Percentiles rank a stretch among this genome's conserved stretches.
phyloP scores from a whole-genome alignment of 2,113 vertebrate species.

The Etheostoma spectabile region DNA sequence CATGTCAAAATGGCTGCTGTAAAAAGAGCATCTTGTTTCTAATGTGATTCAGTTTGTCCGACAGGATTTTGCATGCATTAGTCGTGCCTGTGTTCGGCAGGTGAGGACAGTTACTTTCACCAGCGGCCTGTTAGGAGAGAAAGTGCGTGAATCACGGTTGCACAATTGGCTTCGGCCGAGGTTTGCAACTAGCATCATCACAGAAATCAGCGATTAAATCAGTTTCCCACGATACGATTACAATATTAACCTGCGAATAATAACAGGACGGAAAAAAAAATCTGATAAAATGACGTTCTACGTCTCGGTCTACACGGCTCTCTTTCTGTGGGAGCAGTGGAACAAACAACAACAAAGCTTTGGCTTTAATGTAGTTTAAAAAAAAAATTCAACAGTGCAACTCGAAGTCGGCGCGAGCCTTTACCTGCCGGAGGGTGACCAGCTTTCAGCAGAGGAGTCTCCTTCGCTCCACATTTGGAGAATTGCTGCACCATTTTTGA shows the following conservation, averaged over 20 bases:
- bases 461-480: constrained; percentile 68
- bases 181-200: not conserved
- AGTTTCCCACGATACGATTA: accelerated
- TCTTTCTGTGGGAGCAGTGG: not conserved
- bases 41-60: not conserved
- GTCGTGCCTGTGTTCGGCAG: accelerated
- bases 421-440: constrained; percentile 85
- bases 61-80: not conserved
- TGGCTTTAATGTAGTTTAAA: not conserved
- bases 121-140: not conserved
- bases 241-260: not conserved
- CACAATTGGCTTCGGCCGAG: not conserved
- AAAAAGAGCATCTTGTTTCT: no score
- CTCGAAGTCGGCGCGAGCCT: not conserved
- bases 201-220: not conserved
- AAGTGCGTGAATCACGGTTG: not conserved
- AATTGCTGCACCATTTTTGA: constrained; percentile 78
- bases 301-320: not conserved
- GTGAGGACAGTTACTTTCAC: constrained; percentile 32
- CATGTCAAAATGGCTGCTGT: no score
- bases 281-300: no score
- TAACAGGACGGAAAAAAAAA: no score
- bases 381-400: no score
- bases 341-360: constrained; percentile 18
- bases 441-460: constrained; percentile 70